phyloP scores from a whole-genome alignment of 2,797 vertebrate species.

The Enteromius thamalakanensis region DNA sequence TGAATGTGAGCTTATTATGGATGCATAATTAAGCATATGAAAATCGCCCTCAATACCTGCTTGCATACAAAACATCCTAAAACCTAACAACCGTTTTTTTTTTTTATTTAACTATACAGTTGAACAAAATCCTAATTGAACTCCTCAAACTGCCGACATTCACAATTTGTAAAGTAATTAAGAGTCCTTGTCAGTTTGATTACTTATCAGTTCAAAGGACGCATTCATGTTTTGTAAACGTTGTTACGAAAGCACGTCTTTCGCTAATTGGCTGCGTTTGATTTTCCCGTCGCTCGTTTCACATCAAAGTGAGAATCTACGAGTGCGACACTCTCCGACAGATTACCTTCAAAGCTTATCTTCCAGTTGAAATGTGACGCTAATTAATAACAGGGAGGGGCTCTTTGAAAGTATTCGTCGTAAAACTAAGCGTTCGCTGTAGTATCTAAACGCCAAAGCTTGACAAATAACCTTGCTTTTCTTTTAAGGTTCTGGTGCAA shows the following conservation, averaged over 20 bases:
- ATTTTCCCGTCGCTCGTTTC: slow-evolving; percentile 28
- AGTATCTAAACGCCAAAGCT: slow-evolving; percentile 36
- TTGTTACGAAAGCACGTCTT: no score
- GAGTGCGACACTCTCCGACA: slow-evolving; percentile 21
- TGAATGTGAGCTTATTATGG: slow-evolving; percentile 44
- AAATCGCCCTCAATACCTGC: slow-evolving; percentile 23
- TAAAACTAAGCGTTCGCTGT: slow-evolving; percentile 42
- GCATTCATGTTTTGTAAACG: slow-evolving; percentile 42
- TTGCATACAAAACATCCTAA: neutral
- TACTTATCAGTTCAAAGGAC: slow-evolving; percentile 36
- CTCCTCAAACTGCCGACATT: slow-evolving; percentile 25
- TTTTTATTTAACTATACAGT: neutral
- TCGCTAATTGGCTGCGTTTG: slow-evolving; percentile 12
- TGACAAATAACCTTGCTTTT: slow-evolving; percentile 44
- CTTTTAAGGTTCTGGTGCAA: slow-evolving; percentile 24
- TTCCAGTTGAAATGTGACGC: slow-evolving; percentile 39
- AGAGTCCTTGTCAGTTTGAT: slow-evolving; percentile 32
- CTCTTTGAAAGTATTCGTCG: slow-evolving; percentile 54
- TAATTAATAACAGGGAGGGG: slow-evolving; percentile 62
- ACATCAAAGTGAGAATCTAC: slow-evolving; percentile 29
- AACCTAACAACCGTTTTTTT: neutral
- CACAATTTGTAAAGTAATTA: slow-evolving; percentile 33
- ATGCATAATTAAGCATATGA: slow-evolving; percentile 12
- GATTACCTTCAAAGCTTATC: slow-evolving; percentile 53
- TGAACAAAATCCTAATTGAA: slow-evolving; percentile 19